These are phyloP conservation scores for Cybosia mesomella DNA, from an alignment of 2,888 invertebrate genomes.

Conservation along the genomic window DNA sequence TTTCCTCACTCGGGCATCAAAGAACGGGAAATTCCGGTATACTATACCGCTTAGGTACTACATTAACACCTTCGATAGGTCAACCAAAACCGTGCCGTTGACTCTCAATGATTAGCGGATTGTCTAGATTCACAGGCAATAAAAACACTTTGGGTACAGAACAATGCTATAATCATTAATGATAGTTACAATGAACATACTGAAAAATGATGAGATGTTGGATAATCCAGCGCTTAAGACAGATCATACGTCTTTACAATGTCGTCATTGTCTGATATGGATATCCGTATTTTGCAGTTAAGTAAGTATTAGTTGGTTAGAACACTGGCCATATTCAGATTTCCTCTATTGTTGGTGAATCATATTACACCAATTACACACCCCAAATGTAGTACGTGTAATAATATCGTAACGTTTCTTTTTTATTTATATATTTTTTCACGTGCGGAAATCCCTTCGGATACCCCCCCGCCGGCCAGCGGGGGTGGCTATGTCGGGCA, in stretches of 20 bases:
- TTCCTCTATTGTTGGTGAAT: too few species aligned
- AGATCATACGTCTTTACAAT: neutral
- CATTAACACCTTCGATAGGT: neutral
- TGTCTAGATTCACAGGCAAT: neutral
- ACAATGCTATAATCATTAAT: constrained; percentile 7
- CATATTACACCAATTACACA: too few species aligned
- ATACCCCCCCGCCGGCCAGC: too few species aligned
- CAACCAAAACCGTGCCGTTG: constrained; percentile 6
- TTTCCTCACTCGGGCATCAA: neutral
- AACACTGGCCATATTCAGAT: too few species aligned
- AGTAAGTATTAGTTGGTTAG: too few species aligned
- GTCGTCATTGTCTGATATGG: neutral
- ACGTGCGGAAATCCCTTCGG: too few species aligned
- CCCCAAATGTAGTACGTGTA: too few species aligned
- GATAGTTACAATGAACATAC: neutral
- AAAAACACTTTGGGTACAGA: constrained; percentile 2
- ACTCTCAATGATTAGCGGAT: neutral
- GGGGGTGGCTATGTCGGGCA: too few species aligned
- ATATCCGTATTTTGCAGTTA: neutral
- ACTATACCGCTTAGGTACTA: neutral
- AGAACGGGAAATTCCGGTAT: neutral
- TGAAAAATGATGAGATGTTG: constrained; percentile 5
- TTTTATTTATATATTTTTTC: too few species aligned
- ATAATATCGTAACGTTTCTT: too few species aligned
- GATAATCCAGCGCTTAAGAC: constrained; percentile 2